Percentiles rank a stretch among this genome's conserved stretches.
phyloP scores from a whole-genome alignment of 2,797 vertebrate species.

The Acanthurus tractus region DNA sequence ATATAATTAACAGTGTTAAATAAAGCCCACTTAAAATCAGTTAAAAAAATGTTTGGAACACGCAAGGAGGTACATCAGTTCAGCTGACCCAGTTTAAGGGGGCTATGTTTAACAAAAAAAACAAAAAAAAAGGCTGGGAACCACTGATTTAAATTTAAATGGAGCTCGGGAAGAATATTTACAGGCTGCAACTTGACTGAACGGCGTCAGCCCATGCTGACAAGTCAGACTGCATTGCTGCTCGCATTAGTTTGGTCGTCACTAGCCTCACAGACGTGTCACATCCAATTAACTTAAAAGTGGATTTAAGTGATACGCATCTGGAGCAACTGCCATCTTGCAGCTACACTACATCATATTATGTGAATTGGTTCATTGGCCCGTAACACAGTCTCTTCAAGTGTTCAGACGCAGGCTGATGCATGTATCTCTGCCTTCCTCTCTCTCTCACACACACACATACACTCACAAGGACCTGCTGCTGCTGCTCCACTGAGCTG shows the following conservation, averaged over 20 bases:
- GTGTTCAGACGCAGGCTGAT: conserved; percentile 64
- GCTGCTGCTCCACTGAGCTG: conserved; percentile 56
- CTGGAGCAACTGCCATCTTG: conserved; percentile 73
- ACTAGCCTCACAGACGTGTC: conserved; percentile 59
- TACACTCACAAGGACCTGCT: conserved; percentile 24
- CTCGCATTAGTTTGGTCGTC: conserved; percentile 64
- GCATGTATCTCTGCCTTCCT: conserved; percentile 33
- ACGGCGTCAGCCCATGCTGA: conserved; percentile 31
- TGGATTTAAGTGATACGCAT: conserved; percentile 59
- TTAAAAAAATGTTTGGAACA: neutral
- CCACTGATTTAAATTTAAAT: conserved; percentile 5
- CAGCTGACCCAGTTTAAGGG: neutral
- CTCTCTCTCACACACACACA: conserved; percentile 8
- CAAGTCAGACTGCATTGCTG: conserved; percentile 71
- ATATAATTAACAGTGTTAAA: neutral
- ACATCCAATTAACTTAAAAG: conserved; percentile 60
- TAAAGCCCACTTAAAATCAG: neutral
- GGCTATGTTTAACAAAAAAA: neutral
- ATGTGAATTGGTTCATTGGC: conserved; percentile 70
- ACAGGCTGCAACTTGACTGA: conserved; percentile 39
- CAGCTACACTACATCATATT: conserved; percentile 49
- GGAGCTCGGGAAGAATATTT: conserved; percentile 19
- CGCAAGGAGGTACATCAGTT: neutral
- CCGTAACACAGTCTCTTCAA: conserved; percentile 65
- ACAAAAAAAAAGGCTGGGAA: neutral